Evolutionary conservation across 2,113 vertebrate genomes (phyloP).

Genomic region (Gyps fulvus): DNA sequence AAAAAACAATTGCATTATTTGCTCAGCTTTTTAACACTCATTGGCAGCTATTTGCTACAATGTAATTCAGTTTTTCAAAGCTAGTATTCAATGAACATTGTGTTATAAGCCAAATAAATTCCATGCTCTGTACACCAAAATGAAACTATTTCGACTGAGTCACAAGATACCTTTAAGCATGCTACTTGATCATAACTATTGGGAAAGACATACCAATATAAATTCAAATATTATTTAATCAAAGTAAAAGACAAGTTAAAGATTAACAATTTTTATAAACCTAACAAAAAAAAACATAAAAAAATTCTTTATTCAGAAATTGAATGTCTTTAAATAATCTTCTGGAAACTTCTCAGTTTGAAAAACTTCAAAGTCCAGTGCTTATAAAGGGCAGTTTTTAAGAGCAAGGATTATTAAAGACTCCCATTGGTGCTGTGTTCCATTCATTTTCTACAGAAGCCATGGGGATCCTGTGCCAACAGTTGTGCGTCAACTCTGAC

Average conservation of each 20-base stretch:
- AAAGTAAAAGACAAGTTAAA: not conserved
- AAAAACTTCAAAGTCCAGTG: not conserved
- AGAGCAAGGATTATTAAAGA: constrained; percentile 39
- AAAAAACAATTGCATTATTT: not conserved
- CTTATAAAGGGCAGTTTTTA: constrained; percentile 18
- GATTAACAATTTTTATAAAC: not conserved
- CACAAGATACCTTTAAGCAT: not conserved
- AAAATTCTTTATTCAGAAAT: not conserved
- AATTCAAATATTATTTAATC: not conserved
- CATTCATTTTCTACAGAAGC: constrained; percentile 44
- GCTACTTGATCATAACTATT: not conserved
- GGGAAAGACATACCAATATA: not conserved
- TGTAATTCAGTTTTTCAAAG: constrained; percentile 10
- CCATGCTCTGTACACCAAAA: not conserved
- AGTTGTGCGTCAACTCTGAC: constrained; percentile 5
- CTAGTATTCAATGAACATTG: constrained; percentile 5
- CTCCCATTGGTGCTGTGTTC: constrained; percentile 22
- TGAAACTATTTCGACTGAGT: not conserved
- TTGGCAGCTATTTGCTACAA: not conserved
- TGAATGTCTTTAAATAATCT: constrained; percentile 44
- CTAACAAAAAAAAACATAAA: not conserved
- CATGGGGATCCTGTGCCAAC: not conserved
- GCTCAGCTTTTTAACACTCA: not conserved
- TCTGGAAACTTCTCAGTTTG: constrained; percentile 45
- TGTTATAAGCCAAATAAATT: not conserved